Evolutionary conservation across 2,888 invertebrate genomes (phyloP).

Genomic region (Chymomyza procnemis): DNA sequence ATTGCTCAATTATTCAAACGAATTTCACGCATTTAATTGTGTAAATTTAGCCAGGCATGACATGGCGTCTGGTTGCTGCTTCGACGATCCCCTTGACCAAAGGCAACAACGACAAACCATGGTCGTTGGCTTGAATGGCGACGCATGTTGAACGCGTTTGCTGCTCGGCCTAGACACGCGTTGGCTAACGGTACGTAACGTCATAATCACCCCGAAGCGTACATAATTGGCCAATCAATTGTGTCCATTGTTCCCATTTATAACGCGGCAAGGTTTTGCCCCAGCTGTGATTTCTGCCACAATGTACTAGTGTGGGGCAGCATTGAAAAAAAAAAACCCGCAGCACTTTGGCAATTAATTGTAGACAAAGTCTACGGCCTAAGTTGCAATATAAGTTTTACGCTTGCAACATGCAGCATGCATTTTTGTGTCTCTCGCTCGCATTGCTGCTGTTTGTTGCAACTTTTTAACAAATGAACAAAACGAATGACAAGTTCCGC

Average conservation of each 20-base stretch:
- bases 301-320: background rate
- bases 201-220: slow-evolving; percentile 75
- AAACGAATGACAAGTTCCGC: slow-evolving; percentile 73
- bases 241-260: slow-evolving; percentile 75
- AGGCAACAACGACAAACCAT: slow-evolving; percentile 23
- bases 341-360: slow-evolving; percentile 5
- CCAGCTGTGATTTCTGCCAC: slow-evolving; percentile 11
- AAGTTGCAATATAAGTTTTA: slow-evolving; percentile 55
- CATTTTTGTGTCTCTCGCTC: slow-evolving; percentile 39
- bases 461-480: slow-evolving; percentile 71
- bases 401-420: slow-evolving; percentile 55
- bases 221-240: slow-evolving; percentile 79
- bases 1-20: slow-evolving; percentile 72
- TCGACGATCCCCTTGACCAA: slow-evolving; percentile 2
- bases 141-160: background rate
- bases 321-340: slow-evolving; percentile 11
- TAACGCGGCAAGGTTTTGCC: slow-evolving; percentile 37
- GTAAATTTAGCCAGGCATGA: slow-evolving; percentile 68
- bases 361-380: slow-evolving; percentile 9
- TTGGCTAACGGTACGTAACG: slow-evolving; percentile 67
- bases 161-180: background rate
- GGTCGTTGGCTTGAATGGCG: slow-evolving; percentile 7
- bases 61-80: background rate
- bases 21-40: slow-evolving; percentile 74
- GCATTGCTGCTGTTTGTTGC: slow-evolving; percentile 35